A percentile compares a stretch with the other conserved stretches of the same genome.
Conservation (phyloP, 2,888 invertebrate species). For the Tetrapedia diversipes region DNA sequence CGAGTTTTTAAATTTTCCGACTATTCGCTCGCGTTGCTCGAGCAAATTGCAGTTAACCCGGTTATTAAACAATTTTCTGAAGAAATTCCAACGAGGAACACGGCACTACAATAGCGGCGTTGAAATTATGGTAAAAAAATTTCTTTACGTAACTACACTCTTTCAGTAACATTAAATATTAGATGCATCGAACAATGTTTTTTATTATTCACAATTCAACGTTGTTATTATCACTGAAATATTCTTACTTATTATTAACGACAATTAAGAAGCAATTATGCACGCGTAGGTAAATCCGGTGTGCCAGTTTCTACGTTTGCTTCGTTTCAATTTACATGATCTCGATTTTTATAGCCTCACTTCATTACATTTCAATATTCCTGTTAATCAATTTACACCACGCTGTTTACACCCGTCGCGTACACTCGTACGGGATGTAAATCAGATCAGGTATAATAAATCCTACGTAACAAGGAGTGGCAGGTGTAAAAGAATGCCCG, state of each 20-base stretch:
- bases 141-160: too few relatives aligned
- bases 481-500: constrained; percentile 7
- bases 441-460: constrained; percentile 18
- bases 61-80: background rate
- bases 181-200: too few relatives aligned
- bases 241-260: too few relatives aligned
- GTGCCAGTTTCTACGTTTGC: too few relatives aligned
- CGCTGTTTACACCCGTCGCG: background rate
- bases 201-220: too few relatives aligned
- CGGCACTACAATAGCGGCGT: background rate
- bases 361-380: background rate
- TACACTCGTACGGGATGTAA: background rate
- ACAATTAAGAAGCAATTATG: too few relatives aligned
- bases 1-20: constrained; percentile 19
- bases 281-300: too few relatives aligned
- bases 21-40: constrained; percentile 7
- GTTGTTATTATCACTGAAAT: too few relatives aligned
- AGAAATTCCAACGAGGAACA: background rate
- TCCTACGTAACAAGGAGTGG: constrained; percentile 22
- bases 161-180: too few relatives aligned
- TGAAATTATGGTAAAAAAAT: background rate
- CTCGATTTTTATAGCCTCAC: background rate
- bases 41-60: constrained; percentile 14
- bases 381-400: background rate
- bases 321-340: background rate